These are phyloP conservation scores for Thera obeliscata DNA, from an alignment of 2,888 invertebrate species.

Conservation along the genomic window DNA sequence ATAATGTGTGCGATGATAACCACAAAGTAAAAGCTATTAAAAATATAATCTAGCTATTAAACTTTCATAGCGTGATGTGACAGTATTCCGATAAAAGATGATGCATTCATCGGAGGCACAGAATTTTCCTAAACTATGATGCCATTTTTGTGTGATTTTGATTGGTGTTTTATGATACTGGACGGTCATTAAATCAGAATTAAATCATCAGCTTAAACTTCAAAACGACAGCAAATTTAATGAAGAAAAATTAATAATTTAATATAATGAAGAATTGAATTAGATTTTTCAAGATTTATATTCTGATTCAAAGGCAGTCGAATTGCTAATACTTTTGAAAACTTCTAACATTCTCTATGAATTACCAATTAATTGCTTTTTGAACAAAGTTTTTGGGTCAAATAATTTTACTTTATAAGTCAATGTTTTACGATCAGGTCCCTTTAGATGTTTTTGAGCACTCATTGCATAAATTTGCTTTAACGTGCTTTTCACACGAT, in stretches of 20 bases:
- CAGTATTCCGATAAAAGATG: no score
- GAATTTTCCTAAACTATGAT: background rate
- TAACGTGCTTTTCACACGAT: slow-evolving; percentile 12
- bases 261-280: background rate
- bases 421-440: slow-evolving; percentile 3
- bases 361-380: slow-evolving; percentile 1
- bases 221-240: background rate
- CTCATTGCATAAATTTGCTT: slow-evolving; percentile 25
- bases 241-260: no score
- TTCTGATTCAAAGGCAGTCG: slow-evolving; percentile 5
- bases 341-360: background rate
- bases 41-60: no score
- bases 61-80: no score
- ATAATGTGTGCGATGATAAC: no score
- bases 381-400: background rate
- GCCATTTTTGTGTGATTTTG: background rate
- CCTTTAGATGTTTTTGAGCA: slow-evolving; percentile 14
- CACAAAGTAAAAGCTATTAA: no score
- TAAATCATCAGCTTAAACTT: background rate
- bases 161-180: background rate
- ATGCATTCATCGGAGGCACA: background rate
- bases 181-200: background rate
- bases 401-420: background rate
- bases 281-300: background rate
- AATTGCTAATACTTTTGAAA: background rate